These are phyloP conservation scores for Saccostrea glomerata DNA, from an alignment of 1,140 invertebrate species.

Conservation along the genomic window DNA sequence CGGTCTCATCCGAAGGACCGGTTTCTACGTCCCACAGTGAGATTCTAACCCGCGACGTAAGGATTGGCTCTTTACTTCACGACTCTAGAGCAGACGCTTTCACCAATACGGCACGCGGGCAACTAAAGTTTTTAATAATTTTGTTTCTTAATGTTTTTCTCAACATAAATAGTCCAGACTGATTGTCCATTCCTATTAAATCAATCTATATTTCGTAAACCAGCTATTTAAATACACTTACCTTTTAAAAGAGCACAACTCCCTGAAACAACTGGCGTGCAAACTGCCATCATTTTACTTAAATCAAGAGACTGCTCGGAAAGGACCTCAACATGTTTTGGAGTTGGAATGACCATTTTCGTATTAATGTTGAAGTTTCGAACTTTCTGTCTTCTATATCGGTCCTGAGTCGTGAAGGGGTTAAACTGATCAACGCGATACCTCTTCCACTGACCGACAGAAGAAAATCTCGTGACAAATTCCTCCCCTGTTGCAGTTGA, in stretches of 20 bases:
- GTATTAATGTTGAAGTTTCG: constrained; percentile 21
- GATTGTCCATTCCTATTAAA: neutral
- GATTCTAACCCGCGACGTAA: no score
- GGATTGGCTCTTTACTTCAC: no score
- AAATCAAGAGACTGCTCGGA: no score
- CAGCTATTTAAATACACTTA: neutral
- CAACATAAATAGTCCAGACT: neutral
- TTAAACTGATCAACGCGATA: constrained; percentile 66
- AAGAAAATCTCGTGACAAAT: constrained; percentile 67
- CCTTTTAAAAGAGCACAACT: neutral
- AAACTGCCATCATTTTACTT: neutral
- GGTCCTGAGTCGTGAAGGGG: constrained; percentile 64
- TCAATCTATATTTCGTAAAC: neutral
- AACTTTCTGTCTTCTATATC: constrained; percentile 52
- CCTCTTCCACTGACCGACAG: constrained; percentile 69
- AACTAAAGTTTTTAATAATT: no score
- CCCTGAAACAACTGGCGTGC: neutral
- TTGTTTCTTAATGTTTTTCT: no score
- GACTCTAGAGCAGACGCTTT: neutral
- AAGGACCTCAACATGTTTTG: no score
- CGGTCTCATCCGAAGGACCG: no score
- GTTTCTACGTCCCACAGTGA: no score
- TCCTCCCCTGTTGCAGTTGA: constrained; percentile 60
- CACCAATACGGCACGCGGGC: neutral
- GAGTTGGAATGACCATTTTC: neutral